phyloP scores from a whole-genome alignment of 2,113 vertebrate species.

The Montifringilla adamsi region DNA sequence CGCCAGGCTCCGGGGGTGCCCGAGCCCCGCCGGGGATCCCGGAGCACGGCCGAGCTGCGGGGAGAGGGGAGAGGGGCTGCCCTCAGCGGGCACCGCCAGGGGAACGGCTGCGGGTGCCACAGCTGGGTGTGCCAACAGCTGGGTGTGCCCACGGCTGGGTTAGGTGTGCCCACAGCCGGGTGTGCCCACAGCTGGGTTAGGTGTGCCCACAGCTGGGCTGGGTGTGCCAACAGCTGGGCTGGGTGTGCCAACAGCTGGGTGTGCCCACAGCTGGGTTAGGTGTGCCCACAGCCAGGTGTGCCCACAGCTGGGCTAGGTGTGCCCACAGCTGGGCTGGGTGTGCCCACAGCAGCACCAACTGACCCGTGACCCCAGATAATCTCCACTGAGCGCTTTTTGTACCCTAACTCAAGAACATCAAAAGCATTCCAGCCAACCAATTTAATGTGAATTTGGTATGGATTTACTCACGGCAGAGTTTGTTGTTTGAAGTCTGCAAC shows the following conservation, averaged over 20 bases:
- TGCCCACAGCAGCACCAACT: background rate
- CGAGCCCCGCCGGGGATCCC: background rate
- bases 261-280: too few species aligned
- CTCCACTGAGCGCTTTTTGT: background rate
- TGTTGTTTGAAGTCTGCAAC: conserved; percentile 41
- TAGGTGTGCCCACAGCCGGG: background rate
- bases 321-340: background rate
- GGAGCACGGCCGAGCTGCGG: too few species aligned
- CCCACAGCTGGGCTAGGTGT: too few species aligned
- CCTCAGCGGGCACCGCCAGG: background rate
- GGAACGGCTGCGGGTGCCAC: background rate
- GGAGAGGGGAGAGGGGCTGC: background rate
- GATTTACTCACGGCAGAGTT: conserved; percentile 8
- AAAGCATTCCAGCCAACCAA: background rate
- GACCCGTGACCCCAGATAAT: background rate
- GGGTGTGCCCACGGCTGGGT: too few species aligned
- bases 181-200: too few species aligned
- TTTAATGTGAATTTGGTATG: conserved; percentile 28
- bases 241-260: too few species aligned
- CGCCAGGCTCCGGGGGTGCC: background rate
- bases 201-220: too few species aligned
- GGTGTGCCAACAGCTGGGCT: too few species aligned
- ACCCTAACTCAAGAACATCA: conserved; percentile 22
- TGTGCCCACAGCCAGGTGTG: background rate
- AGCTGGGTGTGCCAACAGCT: background rate